Percentiles rank a stretch among this genome's conserved stretches.
Conservation (phyloP, 1,140 invertebrate genomes). For the Drosophila kepulauana region DNA sequence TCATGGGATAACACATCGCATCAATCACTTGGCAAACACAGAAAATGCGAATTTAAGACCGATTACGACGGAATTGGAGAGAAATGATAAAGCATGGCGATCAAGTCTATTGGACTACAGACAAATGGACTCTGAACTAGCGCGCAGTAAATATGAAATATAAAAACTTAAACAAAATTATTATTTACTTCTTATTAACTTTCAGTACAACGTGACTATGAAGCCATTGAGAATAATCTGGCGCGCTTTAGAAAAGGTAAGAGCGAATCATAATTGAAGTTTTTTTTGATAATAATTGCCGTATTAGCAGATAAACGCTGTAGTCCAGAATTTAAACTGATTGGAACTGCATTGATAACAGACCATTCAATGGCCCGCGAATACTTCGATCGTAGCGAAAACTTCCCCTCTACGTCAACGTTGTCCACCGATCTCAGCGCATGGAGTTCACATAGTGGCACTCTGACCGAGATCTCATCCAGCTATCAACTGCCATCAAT, state of each 20-base stretch:
- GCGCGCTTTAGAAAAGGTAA: neutral
- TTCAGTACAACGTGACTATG: slow-evolving; percentile 24
- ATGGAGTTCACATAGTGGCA: neutral
- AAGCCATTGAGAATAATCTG: slow-evolving; percentile 12
- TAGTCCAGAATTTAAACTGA: neutral
- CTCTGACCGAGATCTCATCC: neutral
- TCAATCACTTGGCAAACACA: neutral
- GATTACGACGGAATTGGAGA: neutral
- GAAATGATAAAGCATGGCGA: slow-evolving; percentile 34
- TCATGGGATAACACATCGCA: neutral
- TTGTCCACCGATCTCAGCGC: neutral
- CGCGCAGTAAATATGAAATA: slow-evolving; percentile 17
- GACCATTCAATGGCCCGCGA: neutral
- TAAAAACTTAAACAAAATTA: neutral
- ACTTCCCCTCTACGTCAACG: neutral
- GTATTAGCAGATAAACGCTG: neutral
- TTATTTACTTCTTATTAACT: neutral
- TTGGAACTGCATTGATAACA: slow-evolving; percentile 4
- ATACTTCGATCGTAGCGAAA: neutral
- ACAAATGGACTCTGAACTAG: slow-evolving; percentile 16
- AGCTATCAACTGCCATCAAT: slow-evolving; percentile 3
- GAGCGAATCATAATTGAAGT: neutral
- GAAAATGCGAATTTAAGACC: too few relatives aligned
- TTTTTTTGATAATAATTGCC: neutral
- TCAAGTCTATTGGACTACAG: slow-evolving; percentile 1